Conservation (phyloP, 2,113 vertebrate species). For the Paralichthys olivaceus region DNA sequence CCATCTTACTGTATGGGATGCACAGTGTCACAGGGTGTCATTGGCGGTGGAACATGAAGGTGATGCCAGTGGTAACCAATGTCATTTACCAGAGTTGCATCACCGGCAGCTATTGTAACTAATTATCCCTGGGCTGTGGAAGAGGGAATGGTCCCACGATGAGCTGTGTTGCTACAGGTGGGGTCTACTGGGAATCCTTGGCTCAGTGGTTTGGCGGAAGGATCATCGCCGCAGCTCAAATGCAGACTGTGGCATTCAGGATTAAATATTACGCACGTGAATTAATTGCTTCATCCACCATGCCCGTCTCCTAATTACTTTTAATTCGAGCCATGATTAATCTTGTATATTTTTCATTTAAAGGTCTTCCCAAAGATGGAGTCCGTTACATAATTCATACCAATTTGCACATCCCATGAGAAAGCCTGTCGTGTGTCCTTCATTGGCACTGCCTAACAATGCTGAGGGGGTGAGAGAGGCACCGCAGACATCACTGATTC, state of each 20-base stretch:
- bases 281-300: background rate
- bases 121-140: conserved; percentile 31
- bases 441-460: no score
- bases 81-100: background rate
- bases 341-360: background rate
- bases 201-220: conserved; percentile 31
- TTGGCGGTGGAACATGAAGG: background rate
- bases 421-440: background rate
- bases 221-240: background rate
- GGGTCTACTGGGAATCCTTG: no score
- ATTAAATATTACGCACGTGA: background rate
- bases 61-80: background rate
- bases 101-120: conserved; percentile 35
- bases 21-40: background rate
- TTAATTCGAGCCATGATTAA: background rate
- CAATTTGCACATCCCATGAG: background rate
- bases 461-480: no score
- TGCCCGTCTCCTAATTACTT: background rate
- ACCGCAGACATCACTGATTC: no score
- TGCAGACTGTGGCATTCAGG: background rate
- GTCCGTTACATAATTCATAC: no score
- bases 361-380: no score
- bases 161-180: conserved; percentile 6
- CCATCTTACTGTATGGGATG: background rate
- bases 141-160: background rate